A percentile compares a stretch with the other conserved stretches of the same genome.
phyloP scores from a whole-genome alignment of 2,113 vertebrate genomes.

The Anolis carolinensis region DNA sequence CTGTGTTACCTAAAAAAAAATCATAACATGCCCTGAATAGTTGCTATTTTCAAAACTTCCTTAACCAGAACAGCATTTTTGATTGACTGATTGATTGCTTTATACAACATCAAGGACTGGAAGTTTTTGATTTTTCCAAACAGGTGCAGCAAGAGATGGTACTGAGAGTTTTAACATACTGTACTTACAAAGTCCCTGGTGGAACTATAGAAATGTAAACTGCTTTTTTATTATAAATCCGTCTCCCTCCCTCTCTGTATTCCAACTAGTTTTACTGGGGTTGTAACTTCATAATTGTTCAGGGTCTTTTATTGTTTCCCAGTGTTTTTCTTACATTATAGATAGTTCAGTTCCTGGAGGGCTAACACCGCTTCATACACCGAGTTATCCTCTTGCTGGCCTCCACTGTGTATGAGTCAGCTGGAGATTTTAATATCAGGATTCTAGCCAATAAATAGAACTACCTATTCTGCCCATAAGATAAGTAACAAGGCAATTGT shows the following conservation, averaged over 20 bases:
- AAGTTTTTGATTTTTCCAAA: too few relatives aligned
- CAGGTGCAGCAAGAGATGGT: too few relatives aligned
- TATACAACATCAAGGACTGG: too few relatives aligned
- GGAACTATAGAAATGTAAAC: not conserved
- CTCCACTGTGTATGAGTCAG: constrained; percentile 20
- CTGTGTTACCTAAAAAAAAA: too few relatives aligned
- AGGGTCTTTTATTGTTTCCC: constrained; percentile 45
- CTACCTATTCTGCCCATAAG: rapidly evolving
- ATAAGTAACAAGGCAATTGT: not conserved
- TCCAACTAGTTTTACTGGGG: constrained; percentile 53
- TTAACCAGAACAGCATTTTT: too few relatives aligned
- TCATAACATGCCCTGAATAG: too few relatives aligned
- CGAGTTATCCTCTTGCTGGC: constrained; percentile 12
- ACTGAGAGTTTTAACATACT: too few relatives aligned
- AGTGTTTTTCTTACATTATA: constrained; percentile 43
- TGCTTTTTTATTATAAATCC: not conserved
- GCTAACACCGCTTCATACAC: constrained; percentile 36
- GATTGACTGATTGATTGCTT: too few relatives aligned
- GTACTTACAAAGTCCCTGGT: not conserved
- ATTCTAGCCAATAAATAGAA: constrained; percentile 23
- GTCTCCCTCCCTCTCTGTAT: constrained; percentile 33
- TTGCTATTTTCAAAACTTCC: too few relatives aligned
- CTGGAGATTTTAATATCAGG: not conserved
- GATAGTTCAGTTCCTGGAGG: constrained; percentile 12
- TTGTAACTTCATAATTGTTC: constrained; percentile 33